phyloP scores from a whole-genome alignment of 2,113 vertebrate species.

The Rousettus leschenaultii region DNA sequence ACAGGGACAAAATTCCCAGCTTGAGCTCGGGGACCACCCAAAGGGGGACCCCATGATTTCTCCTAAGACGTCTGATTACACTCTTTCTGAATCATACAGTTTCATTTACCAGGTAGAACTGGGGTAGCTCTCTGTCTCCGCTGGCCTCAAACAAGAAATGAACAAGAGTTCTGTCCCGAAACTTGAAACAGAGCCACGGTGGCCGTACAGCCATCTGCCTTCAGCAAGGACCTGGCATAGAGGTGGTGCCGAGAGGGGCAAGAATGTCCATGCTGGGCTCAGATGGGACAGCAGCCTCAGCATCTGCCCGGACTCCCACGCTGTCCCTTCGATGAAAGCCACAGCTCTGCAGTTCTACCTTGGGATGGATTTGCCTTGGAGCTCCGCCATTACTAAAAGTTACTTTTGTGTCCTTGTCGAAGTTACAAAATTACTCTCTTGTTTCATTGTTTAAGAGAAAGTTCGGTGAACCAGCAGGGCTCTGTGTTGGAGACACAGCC shows the following conservation, averaged over 20 bases:
- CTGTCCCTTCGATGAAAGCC: not conserved
- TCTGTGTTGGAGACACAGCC: not conserved
- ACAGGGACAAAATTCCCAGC: not conserved
- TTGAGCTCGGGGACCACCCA: not conserved
- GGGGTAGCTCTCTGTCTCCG: not conserved
- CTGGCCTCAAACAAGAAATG: not conserved
- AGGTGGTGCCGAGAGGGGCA: not conserved
- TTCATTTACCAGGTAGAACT: not conserved
- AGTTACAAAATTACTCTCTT: not conserved
- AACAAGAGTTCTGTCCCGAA: not conserved
- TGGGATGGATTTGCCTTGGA: fast-evolving
- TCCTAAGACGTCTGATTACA: fast-evolving
- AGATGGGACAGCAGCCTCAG: not conserved
- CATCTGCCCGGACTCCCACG: not conserved
- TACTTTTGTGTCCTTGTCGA: not conserved
- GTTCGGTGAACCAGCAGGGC: not conserved
- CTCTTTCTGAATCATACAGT: not conserved
- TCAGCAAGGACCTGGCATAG: not conserved
- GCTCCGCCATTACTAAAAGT: not conserved
- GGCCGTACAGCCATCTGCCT: fast-evolving
- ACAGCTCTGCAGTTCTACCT: not conserved
- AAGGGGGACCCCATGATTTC: not conserved
- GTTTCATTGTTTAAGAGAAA: not conserved
- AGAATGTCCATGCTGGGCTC: not conserved
- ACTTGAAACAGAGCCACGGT: not conserved